Evolutionary conservation across 2,113 vertebrate species (phyloP), one percentile per base, ranked within the genome.

Genomic region (Gnathonemus longibarbis): DNA sequence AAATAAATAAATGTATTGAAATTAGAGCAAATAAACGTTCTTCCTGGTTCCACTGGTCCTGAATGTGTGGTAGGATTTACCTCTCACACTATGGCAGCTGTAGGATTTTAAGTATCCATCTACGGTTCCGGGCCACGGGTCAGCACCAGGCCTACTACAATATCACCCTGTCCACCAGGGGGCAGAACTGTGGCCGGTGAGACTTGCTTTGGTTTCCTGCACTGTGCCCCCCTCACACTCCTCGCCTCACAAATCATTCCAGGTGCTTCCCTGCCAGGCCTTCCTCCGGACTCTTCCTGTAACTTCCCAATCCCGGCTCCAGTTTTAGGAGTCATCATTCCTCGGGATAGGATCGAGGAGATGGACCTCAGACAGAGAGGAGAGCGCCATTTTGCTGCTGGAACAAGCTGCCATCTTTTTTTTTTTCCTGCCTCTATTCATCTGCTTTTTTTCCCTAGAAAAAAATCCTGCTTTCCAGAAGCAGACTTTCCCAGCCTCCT

Each of bases 401-500:
- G 35, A n/a, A 19, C 39, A 19, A 42, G 35, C 9, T 11, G 9
- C 19, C 39, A 50, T 85, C 80, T 46, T 58, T 39, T n/a, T 27
- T 35, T 19, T 19, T 85, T n/a, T 27, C 80, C 21, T 11, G 11
- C 19, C 83, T n/a, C 24, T 52, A 8, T 42, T 39, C 27, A 35
- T 46, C 5, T 62, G 11, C 48, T 27, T 42, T 62, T 19, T 48
- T 89, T 31, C 15, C 48, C 35, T 24, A n/a, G 77, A 89, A 42
- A 89, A n/a, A 84, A 48, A 83, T 84, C 50, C 77, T 5, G 49
- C 77, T 56, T 83, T 48, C 80, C 39, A 89, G 35, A 80, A 84
- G 56, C 89, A 84, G 66, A 89, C 83, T 62, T 89, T 50, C 80
- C 50, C 7, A 53, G 42, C 80, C 83, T 42, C 42, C 80, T 31